phyloP scores from a whole-genome alignment of 53 echinoderm and acorn worm genomes.

The Crossaster papposus region DNA sequence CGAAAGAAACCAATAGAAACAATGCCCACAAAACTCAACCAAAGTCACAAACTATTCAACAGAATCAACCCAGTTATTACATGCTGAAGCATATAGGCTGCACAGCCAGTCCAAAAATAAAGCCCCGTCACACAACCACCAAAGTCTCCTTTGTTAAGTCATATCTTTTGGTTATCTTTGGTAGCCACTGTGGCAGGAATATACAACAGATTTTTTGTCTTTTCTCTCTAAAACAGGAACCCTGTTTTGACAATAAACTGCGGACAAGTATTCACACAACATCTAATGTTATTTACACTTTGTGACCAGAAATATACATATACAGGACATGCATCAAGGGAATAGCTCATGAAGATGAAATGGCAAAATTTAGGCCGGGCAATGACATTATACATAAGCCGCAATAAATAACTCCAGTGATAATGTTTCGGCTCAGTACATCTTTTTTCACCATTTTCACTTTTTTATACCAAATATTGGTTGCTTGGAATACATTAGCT shows the following conservation, averaged over 20 bases:
- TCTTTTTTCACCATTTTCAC: constrained; percentile 6
- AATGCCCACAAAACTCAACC: constrained; percentile 40
- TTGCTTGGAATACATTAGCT: constrained; percentile 58
- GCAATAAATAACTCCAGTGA: constrained; percentile 58
- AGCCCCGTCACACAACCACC: constrained; percentile 31
- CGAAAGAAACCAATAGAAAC: constrained; percentile 44
- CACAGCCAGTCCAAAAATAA: constrained; percentile 53
- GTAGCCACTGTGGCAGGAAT: constrained; percentile 55
- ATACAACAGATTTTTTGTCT: constrained; percentile 56
- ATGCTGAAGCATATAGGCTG: constrained; percentile 41
- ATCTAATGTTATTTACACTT: constrained; percentile 83
- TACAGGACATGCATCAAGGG: constrained; percentile 68
- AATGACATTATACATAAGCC: constrained; percentile 37
- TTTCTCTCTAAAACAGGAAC: constrained; percentile 54
- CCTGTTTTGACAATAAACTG: constrained; percentile 65
- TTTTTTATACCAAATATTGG: constrained; percentile 39
- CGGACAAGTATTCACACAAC: constrained; percentile 71
- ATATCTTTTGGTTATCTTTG: constrained; percentile 40
- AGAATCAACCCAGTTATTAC: constrained; percentile 33
- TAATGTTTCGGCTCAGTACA: constrained; percentile 12
- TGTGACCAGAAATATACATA: constrained; percentile 89
- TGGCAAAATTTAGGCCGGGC: constrained; percentile 47
- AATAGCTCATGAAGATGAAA: constrained; percentile 37
- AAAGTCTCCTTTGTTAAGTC: neutral
- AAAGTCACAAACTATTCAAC: constrained; percentile 56